Evolutionary conservation across 2,797 vertebrate species (phyloP).

Genomic region (Malurus leucopterus): DNA sequence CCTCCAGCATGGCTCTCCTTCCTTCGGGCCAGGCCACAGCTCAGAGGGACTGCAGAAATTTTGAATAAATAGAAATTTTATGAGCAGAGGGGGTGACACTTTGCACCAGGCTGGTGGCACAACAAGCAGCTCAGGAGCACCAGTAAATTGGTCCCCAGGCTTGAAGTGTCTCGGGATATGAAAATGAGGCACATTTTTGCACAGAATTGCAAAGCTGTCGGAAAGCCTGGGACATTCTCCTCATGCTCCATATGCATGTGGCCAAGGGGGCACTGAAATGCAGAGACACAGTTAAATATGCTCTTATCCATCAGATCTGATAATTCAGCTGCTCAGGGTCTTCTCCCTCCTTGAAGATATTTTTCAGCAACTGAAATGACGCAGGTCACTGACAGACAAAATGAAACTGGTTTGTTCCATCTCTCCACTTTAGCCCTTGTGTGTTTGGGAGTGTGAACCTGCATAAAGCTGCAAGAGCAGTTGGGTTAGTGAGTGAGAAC

Average conservation of each 20-base stretch:
- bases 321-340: neutral
- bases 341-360: neutral
- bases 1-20: rapidly evolving
- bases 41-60: neutral
- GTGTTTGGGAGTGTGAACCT: neutral
- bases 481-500: neutral
- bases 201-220: neutral
- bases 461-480: neutral
- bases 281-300: neutral
- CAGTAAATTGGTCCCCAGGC: neutral
- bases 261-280: neutral
- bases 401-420: neutral
- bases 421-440: neutral
- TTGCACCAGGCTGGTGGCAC: neutral
- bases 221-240: neutral
- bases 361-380: neutral
- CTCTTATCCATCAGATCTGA: neutral
- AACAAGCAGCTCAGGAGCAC: neutral
- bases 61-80: rapidly evolving
- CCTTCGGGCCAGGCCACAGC: neutral
- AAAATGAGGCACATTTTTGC: neutral
- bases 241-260: neutral
- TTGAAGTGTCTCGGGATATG: neutral
- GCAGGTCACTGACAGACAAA: neutral
- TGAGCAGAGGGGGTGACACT: neutral